Conservation (phyloP, 1,140 invertebrate genomes). For the Diploscapter pachys region DNA sequence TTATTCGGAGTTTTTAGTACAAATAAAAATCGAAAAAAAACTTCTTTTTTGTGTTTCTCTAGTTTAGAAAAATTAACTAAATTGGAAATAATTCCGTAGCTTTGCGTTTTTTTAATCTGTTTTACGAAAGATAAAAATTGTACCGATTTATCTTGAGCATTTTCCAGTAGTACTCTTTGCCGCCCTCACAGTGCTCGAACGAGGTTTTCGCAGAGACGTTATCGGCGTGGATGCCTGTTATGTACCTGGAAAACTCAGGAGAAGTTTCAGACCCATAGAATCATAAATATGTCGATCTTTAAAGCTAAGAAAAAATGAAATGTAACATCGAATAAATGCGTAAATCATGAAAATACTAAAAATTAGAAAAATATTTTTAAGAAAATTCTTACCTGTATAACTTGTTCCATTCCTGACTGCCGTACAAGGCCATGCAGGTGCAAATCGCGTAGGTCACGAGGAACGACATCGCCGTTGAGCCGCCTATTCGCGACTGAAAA, state of each 20-base stretch:
- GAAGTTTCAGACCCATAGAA: no score
- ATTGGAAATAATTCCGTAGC: background rate
- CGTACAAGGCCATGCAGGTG: conserved; percentile 29
- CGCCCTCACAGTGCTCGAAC: conserved; percentile 40
- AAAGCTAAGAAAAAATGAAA: no score
- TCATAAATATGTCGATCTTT: no score
- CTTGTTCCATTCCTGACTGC: conserved; percentile 34
- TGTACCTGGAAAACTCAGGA: conserved; percentile 32
- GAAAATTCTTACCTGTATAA: conserved; percentile 31
- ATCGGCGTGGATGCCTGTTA: conserved; percentile 44
- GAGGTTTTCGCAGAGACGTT: conserved; percentile 32
- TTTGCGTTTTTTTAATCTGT: background rate
- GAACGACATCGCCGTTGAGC: conserved; percentile 31
- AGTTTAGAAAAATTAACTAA: background rate
- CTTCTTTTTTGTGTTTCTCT: background rate
- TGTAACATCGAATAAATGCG: no score
- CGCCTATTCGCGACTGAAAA: no score
- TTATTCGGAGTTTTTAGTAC: background rate
- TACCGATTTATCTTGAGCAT: conserved; percentile 44
- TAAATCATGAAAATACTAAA: no score
- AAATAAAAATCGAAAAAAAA: no score
- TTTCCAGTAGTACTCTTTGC: conserved; percentile 47
- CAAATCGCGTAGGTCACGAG: conserved; percentile 28
- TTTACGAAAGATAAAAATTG: background rate
- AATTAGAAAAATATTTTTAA: no score